A percentile compares a stretch with the other conserved stretches of the same genome.
phyloP scores from a whole-genome alignment of 2,113 vertebrate species.

The Syngnathoides biaculeatus region DNA sequence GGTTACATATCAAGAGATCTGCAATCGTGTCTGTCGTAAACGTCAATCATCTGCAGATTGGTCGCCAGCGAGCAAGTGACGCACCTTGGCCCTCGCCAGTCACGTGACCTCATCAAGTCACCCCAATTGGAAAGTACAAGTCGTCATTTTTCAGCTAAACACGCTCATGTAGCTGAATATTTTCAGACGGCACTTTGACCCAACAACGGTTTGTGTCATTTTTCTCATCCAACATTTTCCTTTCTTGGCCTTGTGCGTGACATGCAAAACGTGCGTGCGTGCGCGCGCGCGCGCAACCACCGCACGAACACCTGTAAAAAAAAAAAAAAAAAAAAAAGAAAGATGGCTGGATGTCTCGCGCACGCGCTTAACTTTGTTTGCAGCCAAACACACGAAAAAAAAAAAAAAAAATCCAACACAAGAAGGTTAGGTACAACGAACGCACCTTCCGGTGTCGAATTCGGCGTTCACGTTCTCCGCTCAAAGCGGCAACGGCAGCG shows the following conservation, averaged over 20 bases:
- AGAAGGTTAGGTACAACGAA: neutral
- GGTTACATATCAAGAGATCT: neutral
- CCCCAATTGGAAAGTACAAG: neutral
- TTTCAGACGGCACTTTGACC: too few species aligned
- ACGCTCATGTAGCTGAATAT: too few species aligned
- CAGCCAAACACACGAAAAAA: fast-evolving
- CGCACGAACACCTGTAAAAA: neutral
- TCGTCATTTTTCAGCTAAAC: neutral
- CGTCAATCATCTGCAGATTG: neutral
- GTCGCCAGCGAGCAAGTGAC: too few species aligned
- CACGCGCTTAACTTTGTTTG: neutral
- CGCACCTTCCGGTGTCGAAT: fast-evolving
- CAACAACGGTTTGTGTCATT: too few species aligned
- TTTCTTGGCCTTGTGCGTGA: neutral
- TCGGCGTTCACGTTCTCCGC: neutral
- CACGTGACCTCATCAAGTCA: neutral
- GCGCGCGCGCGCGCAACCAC: too few species aligned
- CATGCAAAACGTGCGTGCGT: neutral
- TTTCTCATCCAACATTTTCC: too few species aligned
- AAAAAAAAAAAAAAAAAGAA: too few species aligned
- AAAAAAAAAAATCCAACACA: neutral
- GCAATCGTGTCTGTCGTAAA: neutral
- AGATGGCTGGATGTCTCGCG: too few species aligned
- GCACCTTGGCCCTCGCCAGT: neutral
- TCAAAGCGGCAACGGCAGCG: neutral